Conservation (phyloP, 2,113 vertebrate genomes). For the Carassius auratus region DNA sequence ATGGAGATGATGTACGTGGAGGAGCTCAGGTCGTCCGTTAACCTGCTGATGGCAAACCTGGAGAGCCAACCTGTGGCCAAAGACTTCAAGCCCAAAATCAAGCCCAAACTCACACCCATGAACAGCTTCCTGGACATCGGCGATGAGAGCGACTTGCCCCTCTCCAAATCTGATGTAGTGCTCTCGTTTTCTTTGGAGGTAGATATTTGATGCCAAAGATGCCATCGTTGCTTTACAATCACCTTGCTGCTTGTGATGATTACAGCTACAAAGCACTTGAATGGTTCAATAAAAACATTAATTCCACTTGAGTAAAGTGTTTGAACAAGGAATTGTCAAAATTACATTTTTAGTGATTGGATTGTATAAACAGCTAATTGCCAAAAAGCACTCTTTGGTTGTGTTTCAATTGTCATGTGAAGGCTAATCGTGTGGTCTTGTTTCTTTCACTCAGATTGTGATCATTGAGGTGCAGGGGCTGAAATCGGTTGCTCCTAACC, state of each 20-base stretch:
- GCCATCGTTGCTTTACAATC: not conserved
- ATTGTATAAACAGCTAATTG: not conserved
- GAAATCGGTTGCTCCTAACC: conserved; percentile 90
- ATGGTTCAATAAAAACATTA: not conserved
- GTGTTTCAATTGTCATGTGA: not conserved
- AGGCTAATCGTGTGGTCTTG: not conserved
- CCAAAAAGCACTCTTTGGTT: not conserved
- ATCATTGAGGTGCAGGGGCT: conserved; percentile 95
- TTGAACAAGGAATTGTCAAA: not conserved
- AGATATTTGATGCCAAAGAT: conserved; percentile 48
- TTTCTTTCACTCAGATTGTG: conserved; percentile 81
- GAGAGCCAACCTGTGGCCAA: conserved; percentile 97
- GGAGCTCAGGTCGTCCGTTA: conserved; percentile 90
- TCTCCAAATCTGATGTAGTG: conserved; percentile 93
- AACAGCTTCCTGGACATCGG: conserved; percentile 96
- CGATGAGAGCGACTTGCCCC: conserved; percentile 88
- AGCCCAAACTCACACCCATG: conserved; percentile 87
- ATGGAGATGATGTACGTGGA: conserved; percentile 93
- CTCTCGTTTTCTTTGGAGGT: conserved; percentile 95
- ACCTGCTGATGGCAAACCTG: conserved; percentile 95
- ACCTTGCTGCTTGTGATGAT: not conserved
- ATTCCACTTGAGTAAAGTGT: not conserved
- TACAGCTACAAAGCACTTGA: not conserved
- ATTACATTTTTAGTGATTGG: not conserved
- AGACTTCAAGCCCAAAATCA: conserved; percentile 89